These are phyloP conservation scores for Sebastes vulpes DNA, from an alignment of 2,797 vertebrate species.

Conservation along the genomic window DNA sequence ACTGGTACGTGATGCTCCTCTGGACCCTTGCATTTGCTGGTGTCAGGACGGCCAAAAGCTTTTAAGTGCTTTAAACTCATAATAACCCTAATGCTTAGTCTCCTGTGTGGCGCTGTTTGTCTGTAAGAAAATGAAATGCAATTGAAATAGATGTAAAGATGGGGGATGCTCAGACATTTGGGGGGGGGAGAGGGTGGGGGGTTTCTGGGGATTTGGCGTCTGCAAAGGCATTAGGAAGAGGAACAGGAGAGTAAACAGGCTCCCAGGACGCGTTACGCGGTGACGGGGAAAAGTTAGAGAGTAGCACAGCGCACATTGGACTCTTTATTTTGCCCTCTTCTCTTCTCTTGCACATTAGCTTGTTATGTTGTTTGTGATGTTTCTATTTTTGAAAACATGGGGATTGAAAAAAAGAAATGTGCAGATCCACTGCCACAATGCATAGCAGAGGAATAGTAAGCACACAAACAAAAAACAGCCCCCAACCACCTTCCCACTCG, in stretches of 20 bases:
- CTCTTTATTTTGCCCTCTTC: constrained; percentile 51
- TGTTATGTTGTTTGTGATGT: constrained; percentile 69
- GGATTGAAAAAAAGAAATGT: constrained; percentile 12
- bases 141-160: constrained; percentile 69
- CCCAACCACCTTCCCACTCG: constrained; percentile 75
- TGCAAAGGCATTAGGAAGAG: constrained; percentile 59
- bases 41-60: constrained; percentile 77
- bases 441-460: constrained; percentile 44
- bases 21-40: constrained; percentile 62
- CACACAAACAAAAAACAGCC: constrained; percentile 76
- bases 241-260: constrained; percentile 52
- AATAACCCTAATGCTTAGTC: constrained; percentile 71
- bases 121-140: constrained; percentile 65
- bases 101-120: constrained; percentile 57
- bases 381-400: constrained; percentile 70
- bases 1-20: constrained; percentile 61
- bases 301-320: constrained; percentile 11
- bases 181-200: not conserved
- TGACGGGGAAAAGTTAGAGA: constrained; percentile 37
- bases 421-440: constrained; percentile 54
- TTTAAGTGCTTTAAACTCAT: constrained; percentile 82
- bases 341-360: constrained; percentile 45
- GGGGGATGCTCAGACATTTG: constrained; percentile 40
- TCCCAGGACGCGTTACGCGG: constrained; percentile 47
- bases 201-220: constrained; percentile 58